Evolutionary conservation across 2,797 vertebrate species (phyloP).

Genomic region (Myotis daubentonii): DNA sequence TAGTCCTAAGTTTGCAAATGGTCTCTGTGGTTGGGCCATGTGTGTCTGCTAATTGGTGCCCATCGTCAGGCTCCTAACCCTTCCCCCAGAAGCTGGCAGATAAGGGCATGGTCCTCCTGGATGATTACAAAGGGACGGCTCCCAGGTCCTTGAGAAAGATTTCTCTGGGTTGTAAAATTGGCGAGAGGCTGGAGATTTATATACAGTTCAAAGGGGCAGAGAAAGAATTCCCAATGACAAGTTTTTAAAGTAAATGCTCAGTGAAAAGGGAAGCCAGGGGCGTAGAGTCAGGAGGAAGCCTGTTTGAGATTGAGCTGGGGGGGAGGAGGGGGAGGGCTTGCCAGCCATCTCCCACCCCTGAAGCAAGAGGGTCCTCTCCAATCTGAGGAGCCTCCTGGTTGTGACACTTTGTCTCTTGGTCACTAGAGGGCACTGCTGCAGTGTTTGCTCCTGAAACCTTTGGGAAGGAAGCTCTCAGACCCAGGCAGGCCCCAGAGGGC

Average conservation of each 20-base stretch:
- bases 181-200: no score
- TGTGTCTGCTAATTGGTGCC: neutral
- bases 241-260: neutral
- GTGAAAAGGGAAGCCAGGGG: neutral
- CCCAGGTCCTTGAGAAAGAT: neutral
- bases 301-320: neutral
- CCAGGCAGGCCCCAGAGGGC: no score
- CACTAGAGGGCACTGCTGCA: slow-evolving; percentile 42
- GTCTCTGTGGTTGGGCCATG: neutral
- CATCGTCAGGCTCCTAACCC: no score
- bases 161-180: neutral
- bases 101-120: neutral
- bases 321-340: rapidly evolving
- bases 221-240: neutral
- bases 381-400: rapidly evolving
- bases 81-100: neutral
- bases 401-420: neutral
- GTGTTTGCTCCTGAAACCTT: neutral
- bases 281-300: neutral
- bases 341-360: rapidly evolving
- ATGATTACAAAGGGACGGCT: neutral
- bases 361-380: rapidly evolving
- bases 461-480: neutral
- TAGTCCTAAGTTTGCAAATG: neutral
- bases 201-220: neutral